Evolutionary conservation across 1,140 invertebrate species (phyloP).

Genomic region (Nasonia vitripennis): DNA sequence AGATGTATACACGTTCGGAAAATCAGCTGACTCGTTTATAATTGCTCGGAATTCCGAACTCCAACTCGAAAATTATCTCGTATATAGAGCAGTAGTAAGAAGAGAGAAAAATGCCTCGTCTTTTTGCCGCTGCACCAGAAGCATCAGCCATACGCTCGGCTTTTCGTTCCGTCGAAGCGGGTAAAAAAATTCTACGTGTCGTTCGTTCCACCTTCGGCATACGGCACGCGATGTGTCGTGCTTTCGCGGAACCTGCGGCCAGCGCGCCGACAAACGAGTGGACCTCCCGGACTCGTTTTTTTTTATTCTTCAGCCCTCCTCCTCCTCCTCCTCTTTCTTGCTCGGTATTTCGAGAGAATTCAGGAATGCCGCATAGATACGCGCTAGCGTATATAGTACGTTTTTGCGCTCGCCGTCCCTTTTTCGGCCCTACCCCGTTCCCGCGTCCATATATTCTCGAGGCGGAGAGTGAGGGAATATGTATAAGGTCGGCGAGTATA

Average conservation of each 20-base stretch:
- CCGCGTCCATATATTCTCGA: too few species aligned
- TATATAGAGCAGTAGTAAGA: too few species aligned
- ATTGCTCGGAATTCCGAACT: too few species aligned
- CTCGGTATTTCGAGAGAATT: conserved; percentile 59
- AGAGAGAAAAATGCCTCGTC: too few species aligned
- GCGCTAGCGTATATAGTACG: conserved; percentile 5
- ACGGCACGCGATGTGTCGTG: conserved; percentile 62
- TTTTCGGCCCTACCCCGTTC: too few species aligned
- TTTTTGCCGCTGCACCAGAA: neutral
- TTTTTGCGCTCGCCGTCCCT: neutral
- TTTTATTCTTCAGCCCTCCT: neutral
- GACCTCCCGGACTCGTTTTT: conserved; percentile 13
- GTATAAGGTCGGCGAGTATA: neutral
- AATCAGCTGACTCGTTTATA: too few species aligned
- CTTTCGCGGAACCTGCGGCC: conserved; percentile 57
- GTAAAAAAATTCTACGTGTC: conserved; percentile 56
- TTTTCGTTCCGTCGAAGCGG: neutral
- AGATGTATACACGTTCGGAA: too few species aligned
- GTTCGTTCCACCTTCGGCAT: conserved; percentile 59
- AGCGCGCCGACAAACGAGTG: conserved; percentile 62
- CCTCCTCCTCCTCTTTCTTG: neutral
- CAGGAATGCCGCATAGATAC: conserved; percentile 54
- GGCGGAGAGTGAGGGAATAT: too few species aligned
- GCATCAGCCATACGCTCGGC: conserved; percentile 1
- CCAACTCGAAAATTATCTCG: too few species aligned